Base-by-base conservation (phyloP, 2,113 vertebrate species). In the Antennarius striatus region DNA sequence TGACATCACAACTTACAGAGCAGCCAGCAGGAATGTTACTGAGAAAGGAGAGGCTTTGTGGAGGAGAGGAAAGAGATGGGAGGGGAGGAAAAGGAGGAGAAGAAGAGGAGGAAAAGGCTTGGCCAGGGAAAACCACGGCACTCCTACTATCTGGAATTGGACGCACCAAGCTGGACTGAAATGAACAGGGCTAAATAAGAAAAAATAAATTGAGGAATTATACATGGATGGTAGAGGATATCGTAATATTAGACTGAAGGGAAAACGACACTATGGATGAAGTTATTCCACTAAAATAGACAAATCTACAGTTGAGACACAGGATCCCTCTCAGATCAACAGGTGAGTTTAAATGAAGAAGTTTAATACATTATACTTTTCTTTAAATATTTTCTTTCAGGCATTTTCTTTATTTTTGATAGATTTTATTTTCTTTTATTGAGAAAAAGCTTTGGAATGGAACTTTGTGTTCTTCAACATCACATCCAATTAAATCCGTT, bases 31-130 rank as follows among this genome's bases (percentile, higher is more conserved):
- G 88, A 91, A 91, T 90, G 82, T 81, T 56, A 62, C 75, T 84
- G 79, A 74, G 81, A 91, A 79, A 88, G 88, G 86, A 86, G 85
- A 88, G 79, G 85, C 89, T 91, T 90, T 91, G 86, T 91, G 79
- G 86, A 88, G 79, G 81, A 86, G 86, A 91, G 88, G 87, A 91
- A 88, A 83, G 85, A 80, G 76, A 76, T 3, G 72, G 86, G 84
- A 84, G 87, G 86, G 82, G 63, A 83, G 87, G 83, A 89, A 89
- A 83, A 86, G 88, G 80, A 86, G 88, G 78, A 82, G 83, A 85
- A 79, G 81, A 71, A 68, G 83, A 70, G 60, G 72, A 87, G 90
- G 88, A 91, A 91, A 91, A 78, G 89, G 88, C 81, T 88, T 79
- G 83, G 79, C 73, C 70, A 74, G 73, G 71, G 73, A 81, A 84